Evolutionary conservation across 2,113 vertebrate species (phyloP), one percentile per base, ranked within the genome.

Genomic region (Saguinus imperator): DNA sequence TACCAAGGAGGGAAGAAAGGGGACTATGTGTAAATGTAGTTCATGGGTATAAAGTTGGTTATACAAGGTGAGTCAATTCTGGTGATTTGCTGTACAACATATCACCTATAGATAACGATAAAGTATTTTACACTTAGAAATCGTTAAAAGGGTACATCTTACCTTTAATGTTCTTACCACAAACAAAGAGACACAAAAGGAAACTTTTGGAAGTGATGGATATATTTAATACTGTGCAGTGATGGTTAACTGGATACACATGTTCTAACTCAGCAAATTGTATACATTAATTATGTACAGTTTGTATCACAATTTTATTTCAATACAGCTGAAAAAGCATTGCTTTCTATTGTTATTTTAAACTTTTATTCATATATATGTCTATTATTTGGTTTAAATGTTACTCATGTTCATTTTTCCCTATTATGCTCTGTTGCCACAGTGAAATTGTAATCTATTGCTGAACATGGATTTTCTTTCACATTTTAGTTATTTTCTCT

Each of bases 401-500:
- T 55, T 84, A 50, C 40, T 83, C 13, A 43, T 83, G 61, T 76
- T 18, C 12, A 48, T 64, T 90, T 96, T 66, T 58, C 1, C 32
- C 8, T 75, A 52, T 85, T 86, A 18, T 55, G 17, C 37, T 64
- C 37, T 87, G 16, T 43, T 94, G 40, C 25, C 32, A 58, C 14
- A 81, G 35, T 80, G n/a, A 87, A 87, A 90, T 45, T 68, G 9
- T 89, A 64, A 79, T 8, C 20, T 96, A 48, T 80, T 95, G 14
- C 25, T 81, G 8, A 4, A 14, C 17, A 87, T 82, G 6, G 14
- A 76, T 81, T 94, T 84, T 81, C 61, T 91, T 87, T 91, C 77
- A 85, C 32, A 75, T 70, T 58, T 97, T 89, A 55, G 1, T 45
- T 85, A 92, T 81, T 85, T 88, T 55, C 16, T 85, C n/a, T 91